Percentiles rank a stretch among this genome's conserved stretches.
Conservation (phyloP, 1,140 invertebrate species). For the Globodera ellingtonae region DNA sequence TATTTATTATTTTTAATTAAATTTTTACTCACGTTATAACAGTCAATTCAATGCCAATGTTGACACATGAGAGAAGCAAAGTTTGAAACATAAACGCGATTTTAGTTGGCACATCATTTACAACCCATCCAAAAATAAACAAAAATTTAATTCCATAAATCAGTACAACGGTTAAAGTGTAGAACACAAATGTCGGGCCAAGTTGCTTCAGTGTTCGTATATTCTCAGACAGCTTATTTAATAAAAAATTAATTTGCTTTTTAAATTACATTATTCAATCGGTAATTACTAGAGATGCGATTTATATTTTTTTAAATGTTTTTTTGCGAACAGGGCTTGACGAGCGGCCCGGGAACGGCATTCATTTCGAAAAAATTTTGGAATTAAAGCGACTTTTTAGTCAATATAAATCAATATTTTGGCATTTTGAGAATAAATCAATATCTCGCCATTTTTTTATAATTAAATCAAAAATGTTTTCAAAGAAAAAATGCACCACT, state of each 20-base stretch:
- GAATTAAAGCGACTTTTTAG: too few species aligned
- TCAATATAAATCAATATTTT: too few species aligned
- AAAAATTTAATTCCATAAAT: neutral
- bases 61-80: neutral
- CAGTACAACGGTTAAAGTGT: neutral
- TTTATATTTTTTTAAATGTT: too few species aligned
- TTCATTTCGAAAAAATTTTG: too few species aligned
- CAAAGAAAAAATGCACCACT: too few species aligned
- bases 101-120: neutral
- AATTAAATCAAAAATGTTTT: too few species aligned
- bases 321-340: too few species aligned
- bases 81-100: neutral
- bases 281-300: too few species aligned
- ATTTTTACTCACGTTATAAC: neutral
- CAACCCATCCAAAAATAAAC: neutral
- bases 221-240: neutral
- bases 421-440: too few species aligned
- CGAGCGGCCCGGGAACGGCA: too few species aligned
- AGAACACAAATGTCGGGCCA: neutral
- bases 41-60: neutral
- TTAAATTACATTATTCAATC: neutral
- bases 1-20: neutral
- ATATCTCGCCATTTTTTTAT: too few species aligned
- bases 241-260: neutral
- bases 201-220: neutral